Evolutionary conservation across 92 coral and sea anemone genomes (phyloP), one percentile per base, ranked within the genome.

Genomic region (Isaurus tuberculatus): DNA sequence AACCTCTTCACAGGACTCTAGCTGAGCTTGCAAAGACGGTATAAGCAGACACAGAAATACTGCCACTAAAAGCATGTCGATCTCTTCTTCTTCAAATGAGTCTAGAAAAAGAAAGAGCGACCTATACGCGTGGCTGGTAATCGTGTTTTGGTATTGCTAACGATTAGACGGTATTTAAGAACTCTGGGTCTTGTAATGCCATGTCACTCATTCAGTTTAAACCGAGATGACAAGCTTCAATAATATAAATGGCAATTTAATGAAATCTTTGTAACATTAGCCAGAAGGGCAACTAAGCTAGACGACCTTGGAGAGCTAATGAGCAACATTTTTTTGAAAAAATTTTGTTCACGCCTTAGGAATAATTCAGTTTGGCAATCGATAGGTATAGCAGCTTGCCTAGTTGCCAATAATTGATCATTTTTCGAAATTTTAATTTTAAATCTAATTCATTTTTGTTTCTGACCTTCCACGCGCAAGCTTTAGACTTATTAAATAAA

Each of bases 101-200:
- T 0, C 48, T 73, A 42, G 15, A 26, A 10, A 26, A 75, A 31
- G 20, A 33, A 51, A 30, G 16, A 15, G 36, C 16, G 2, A 23
- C 31, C 29, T 75, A n/a, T 75, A 20, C n/a, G 36, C 82, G 70
- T 77, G 51, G 82, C 49, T 60, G 25, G 43, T 22, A 2, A 74
- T 33, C 65, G 58, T 77, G 34, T 27, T 64, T 77, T 60, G 33
- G 26, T 57, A 58, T 57, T 58, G 82, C 82, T 36, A 58, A 77
- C 82, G 31, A 77, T 77, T 77, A 77, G 82, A 58, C 82, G 49
- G 82, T 77, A 33, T 77, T 77, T 58, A 77, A 77, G 29, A 36
- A 40, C 82, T 51, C 82, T 77, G 51, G 82, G 69, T 40, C 68
- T 31, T 77, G 30, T 40, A 75, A 57, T 51, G 67, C 65, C 60